phyloP scores from a whole-genome alignment of 2,888 invertebrate species.

The Spicauda simplicius region DNA sequence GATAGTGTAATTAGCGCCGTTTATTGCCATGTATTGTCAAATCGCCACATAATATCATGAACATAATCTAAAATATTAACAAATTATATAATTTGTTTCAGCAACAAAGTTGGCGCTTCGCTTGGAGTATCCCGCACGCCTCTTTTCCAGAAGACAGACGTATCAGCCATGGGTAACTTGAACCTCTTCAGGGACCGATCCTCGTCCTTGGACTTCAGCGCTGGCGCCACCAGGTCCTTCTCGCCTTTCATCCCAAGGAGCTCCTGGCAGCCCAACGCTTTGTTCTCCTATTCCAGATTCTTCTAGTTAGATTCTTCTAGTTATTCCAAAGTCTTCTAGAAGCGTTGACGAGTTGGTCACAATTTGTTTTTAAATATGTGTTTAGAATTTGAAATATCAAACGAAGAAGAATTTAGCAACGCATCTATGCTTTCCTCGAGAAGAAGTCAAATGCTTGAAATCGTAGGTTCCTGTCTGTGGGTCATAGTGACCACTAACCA shows the following conservation, averaged over 20 bases:
- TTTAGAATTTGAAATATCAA: no score
- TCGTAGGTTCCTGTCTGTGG: no score
- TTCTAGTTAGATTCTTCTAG: no score
- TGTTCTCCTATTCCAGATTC: constrained; percentile 43
- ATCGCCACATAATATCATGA: no score
- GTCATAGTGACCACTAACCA: no score
- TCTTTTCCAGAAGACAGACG: constrained; percentile 50
- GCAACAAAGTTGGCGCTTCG: constrained; percentile 52
- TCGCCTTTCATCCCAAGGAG: constrained; percentile 50
- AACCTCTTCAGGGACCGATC: constrained; percentile 51
- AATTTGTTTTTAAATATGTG: no score
- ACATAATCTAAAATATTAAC: no score
- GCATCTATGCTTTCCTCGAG: no score
- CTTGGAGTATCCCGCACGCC: constrained; percentile 50
- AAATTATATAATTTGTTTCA: constrained; percentile 38
- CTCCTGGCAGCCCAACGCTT: constrained; percentile 48
- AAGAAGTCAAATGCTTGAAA: no score
- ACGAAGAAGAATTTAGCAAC: no score
- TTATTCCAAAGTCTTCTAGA: constrained; percentile 45
- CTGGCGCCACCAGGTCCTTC: constrained; percentile 47
- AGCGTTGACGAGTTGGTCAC: background rate
- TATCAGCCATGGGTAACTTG: constrained; percentile 52
- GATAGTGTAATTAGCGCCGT: no score
- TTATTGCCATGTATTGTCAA: no score
- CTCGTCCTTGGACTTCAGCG: constrained; percentile 53